phyloP scores from a whole-genome alignment of 92 coral and sea anemone species.

The Porites divaricata region DNA sequence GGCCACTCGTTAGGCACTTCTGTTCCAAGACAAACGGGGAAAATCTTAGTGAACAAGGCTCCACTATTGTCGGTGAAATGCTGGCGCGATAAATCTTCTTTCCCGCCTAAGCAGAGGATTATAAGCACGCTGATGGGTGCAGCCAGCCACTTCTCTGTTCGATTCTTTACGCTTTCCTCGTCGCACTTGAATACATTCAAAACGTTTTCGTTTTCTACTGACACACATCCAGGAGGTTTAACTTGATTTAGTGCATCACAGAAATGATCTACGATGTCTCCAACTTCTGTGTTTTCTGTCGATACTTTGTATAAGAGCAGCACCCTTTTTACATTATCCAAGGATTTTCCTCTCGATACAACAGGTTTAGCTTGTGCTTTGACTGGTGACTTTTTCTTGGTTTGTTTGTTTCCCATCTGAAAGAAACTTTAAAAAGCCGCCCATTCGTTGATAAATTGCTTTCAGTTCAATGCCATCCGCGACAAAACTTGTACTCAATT shows the following conservation, averaged over 20 bases:
- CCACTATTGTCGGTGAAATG: slow-evolving; percentile 52
- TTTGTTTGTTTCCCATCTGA: slow-evolving; percentile 67
- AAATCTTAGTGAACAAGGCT: slow-evolving; percentile 62
- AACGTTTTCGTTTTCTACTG: slow-evolving; percentile 38
- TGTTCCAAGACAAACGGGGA: slow-evolving; percentile 84
- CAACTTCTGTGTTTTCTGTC: slow-evolving; percentile 36
- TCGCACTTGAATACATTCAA: slow-evolving; percentile 70
- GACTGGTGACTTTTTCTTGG: slow-evolving; percentile 22
- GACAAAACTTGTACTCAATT: neutral
- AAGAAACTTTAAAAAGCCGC: neutral
- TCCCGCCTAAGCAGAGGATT: slow-evolving; percentile 57
- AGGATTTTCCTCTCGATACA: slow-evolving; percentile 23
- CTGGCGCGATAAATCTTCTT: slow-evolving; percentile 51
- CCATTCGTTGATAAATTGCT: neutral
- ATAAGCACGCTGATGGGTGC: slow-evolving; percentile 53
- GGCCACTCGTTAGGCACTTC: slow-evolving; percentile 74
- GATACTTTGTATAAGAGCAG: slow-evolving; percentile 74
- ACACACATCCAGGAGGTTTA: slow-evolving; percentile 59
- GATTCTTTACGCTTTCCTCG: slow-evolving; percentile 20
- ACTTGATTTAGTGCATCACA: slow-evolving; percentile 74
- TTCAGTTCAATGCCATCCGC: neutral
- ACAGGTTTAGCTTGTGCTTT: slow-evolving; percentile 18
- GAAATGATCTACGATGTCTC: slow-evolving; percentile 61
- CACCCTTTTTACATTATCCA: slow-evolving; percentile 41
- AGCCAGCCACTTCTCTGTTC: slow-evolving; percentile 63